A percentile compares a stretch with the other conserved stretches of the same genome.
phyloP scores from a whole-genome alignment of 2,797 vertebrate species.

The Gobionotothen gibberifrons region DNA sequence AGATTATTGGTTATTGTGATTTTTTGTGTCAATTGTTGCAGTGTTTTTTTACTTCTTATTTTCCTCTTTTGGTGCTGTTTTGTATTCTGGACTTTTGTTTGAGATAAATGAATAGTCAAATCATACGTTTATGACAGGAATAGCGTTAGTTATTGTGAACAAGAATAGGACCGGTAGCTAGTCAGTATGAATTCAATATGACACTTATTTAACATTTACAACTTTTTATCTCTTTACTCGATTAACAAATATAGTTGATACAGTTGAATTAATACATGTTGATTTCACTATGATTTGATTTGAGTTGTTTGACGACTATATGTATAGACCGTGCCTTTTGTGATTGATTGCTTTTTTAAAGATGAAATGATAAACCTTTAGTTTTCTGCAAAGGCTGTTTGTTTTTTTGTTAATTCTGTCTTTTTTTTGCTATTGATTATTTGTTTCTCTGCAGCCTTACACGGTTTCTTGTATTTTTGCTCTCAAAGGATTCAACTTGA shows the following conservation, averaged over 20 bases:
- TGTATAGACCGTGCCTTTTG: conserved; percentile 37
- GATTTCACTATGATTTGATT: conserved; percentile 10
- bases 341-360: conserved; percentile 9
- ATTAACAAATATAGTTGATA: not conserved
- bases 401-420: not conserved
- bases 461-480: conserved; percentile 1
- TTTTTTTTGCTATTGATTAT: not conserved
- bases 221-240: not conserved
- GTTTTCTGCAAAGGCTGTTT: not conserved
- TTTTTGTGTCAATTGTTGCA: conserved; percentile 10
- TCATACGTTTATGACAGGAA: not conserved
- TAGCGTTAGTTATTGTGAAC: not conserved
- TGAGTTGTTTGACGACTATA: conserved; percentile 22
- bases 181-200: not conserved
- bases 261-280: not conserved
- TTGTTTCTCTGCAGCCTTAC: not conserved
- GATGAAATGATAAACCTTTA: conserved; percentile 25
- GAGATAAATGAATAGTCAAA: not conserved
- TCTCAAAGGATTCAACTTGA: conserved; percentile 5
- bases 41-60: not conserved
- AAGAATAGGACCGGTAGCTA: not conserved
- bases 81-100: not conserved
- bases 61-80: conserved; percentile 42
- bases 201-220: not conserved
- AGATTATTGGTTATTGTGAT: conserved; percentile 6